Base-by-base conservation (phyloP, 2,888 invertebrate species). In the Pheosia gnoma region DNA sequence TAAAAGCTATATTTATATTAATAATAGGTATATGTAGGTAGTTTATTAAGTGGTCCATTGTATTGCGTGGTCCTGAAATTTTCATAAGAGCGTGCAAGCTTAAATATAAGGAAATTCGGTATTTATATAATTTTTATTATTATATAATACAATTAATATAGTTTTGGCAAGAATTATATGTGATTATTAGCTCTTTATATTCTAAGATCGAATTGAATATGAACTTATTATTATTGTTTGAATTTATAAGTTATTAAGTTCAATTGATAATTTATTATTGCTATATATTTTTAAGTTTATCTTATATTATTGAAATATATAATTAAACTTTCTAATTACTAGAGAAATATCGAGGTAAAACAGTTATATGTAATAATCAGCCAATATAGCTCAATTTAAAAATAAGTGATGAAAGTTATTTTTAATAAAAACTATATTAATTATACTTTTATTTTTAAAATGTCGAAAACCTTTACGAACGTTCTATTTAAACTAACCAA, bases 131-230 rank as follows among this genome's bases (percentile, higher is more conserved):
- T 1, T 25, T 25, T 25, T 1, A 25, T 25, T 25, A 25, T 25
- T 25, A 25, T 25, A 25, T 25, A 25, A 25, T 25, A 60, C 57
- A 36, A 59, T 57, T 53, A 45, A 38, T 58, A 57, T 59, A 61
- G 51, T 71, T 77, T 79, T 82, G 85, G 84, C 84, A 86, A 86
- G 82, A 84, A 71, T 65, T 57, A 13, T 36, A 52, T 1, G 43
- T 43, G 10, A 8, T 3, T 9, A 43, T 43, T 9, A 43, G 10
- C 4, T 8, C 4, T 43, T 9, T 43, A 9, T 9, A 9, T 43
- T 43, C 3, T 9, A 49, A 49, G 11, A 49, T 49, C n/a, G 5
- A 49, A 49, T 49, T 11, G 0, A n/a, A n/a, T 49, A 13, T 49
- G 13, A 49, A 49, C 11, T 49, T n/a, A 9, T n/a, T n/a, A 49